Percentiles rank a stretch among this genome's conserved stretches.
Evolutionary conservation across 2,113 vertebrate species (phyloP).

Genomic region (Salminus brasiliensis): DNA sequence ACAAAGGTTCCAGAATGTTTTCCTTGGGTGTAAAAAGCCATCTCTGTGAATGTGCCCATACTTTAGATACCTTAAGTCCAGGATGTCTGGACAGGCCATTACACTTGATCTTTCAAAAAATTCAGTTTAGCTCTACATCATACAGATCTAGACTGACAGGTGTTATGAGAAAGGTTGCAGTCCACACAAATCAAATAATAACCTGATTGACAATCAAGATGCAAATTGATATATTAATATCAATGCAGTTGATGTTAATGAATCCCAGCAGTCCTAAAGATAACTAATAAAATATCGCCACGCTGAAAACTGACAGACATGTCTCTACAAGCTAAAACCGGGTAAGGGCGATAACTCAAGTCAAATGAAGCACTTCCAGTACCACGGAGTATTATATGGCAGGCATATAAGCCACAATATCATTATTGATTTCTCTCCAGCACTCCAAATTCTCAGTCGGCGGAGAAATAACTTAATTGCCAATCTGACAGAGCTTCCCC

Average conservation of each 20-base stretch:
- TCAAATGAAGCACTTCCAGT: slow-evolving; percentile 79
- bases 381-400: slow-evolving; percentile 73
- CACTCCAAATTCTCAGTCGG: slow-evolving; percentile 71
- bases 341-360: slow-evolving; percentile 70
- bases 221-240: not conserved
- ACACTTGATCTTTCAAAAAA: no score
- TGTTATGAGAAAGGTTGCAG: no score
- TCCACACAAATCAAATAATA: no score
- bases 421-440: slow-evolving; percentile 77
- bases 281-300: not conserved
- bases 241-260: not conserved
- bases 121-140: no score
- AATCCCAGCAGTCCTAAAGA: not conserved
- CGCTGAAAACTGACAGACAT: not conserved
- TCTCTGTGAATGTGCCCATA: no score
- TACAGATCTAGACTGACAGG: no score
- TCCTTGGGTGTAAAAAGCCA: no score
- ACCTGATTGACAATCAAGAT: not conserved
- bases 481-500: slow-evolving; percentile 71
- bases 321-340: slow-evolving; percentile 61
- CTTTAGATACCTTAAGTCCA: no score
- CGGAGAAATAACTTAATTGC: slow-evolving; percentile 79
- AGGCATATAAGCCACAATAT: slow-evolving; percentile 74
- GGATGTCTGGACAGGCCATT: no score
- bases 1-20: no score